phyloP scores from a whole-genome alignment of 64 coral and sea anemone genomes.

The Stichodactyla mertensii region DNA sequence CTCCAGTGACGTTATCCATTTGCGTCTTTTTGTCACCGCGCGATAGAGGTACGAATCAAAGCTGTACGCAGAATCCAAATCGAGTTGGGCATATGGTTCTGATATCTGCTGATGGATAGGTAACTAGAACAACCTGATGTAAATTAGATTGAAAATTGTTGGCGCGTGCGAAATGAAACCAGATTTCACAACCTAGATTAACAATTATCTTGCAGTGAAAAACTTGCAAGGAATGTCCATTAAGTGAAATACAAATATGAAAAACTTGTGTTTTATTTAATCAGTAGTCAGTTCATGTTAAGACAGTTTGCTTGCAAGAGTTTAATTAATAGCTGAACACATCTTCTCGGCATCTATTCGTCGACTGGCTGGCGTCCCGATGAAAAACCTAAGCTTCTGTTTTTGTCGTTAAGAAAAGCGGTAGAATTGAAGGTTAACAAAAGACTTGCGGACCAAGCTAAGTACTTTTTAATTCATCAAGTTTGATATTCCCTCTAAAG shows the following conservation, averaged over 20 bases:
- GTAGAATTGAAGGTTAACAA: not conserved
- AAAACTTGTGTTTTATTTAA: not conserved
- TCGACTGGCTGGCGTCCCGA: conserved; percentile 1
- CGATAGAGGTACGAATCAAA: not conserved
- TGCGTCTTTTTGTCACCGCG: not conserved
- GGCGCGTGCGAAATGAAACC: not conserved
- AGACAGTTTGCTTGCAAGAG: not conserved
- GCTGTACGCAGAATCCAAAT: not conserved
- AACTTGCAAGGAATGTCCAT: not conserved
- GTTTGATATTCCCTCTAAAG: not conserved
- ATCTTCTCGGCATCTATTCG: not conserved
- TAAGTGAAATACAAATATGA: not conserved
- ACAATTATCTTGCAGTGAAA: not conserved
- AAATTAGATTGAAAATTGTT: not conserved
- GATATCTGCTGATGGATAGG: not conserved
- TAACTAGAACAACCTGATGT: not conserved
- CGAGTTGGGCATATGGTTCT: not conserved
- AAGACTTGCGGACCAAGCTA: not conserved
- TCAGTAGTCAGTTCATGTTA: not conserved
- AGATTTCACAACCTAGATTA: not conserved
- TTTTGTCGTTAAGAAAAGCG: conserved; percentile 24
- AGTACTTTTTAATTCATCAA: not conserved
- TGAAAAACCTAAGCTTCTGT: not conserved
- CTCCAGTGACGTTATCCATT: not conserved
- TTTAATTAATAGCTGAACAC: not conserved